Conservation (phyloP, 2,797 vertebrate species). For the Amphiprion clarkii region DNA sequence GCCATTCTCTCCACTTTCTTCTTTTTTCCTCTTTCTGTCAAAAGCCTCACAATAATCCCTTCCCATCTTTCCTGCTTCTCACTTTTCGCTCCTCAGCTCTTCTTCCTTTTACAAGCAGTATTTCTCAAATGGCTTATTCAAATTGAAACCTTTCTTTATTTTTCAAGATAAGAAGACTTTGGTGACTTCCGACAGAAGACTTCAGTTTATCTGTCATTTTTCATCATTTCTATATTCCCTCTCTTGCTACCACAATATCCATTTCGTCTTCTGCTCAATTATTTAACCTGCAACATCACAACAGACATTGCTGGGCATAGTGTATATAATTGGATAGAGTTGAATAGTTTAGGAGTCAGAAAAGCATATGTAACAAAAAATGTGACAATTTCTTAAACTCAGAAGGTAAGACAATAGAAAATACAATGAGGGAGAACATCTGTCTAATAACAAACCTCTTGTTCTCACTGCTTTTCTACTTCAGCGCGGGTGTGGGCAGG, state of each 20-base stretch:
- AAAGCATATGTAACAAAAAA: not conserved
- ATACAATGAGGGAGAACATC: not conserved
- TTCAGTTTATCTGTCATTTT: slow-evolving; percentile 53
- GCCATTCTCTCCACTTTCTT: slow-evolving; percentile 52
- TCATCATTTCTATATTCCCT: slow-evolving; percentile 24
- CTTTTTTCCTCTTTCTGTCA: slow-evolving; percentile 44
- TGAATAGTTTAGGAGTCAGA: slow-evolving; percentile 26
- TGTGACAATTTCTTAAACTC: not conserved
- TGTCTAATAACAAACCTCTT: not conserved
- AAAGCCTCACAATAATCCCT: slow-evolving; percentile 73
- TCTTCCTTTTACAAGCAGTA: slow-evolving; percentile 60
- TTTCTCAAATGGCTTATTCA: slow-evolving; percentile 75
- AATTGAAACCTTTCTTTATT: slow-evolving; percentile 72
- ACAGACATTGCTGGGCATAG: slow-evolving; percentile 31
- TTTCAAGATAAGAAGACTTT: slow-evolving; percentile 68
- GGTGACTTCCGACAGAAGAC: slow-evolving; percentile 39
- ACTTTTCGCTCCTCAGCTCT: slow-evolving; percentile 54
- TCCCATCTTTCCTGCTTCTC: slow-evolving; percentile 62
- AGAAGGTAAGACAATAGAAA: not conserved
- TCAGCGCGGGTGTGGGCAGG: slow-evolving; percentile 94
- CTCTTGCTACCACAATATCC: slow-evolving; percentile 10
- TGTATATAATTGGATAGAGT: slow-evolving; percentile 22
- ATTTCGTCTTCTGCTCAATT: slow-evolving; percentile 34
- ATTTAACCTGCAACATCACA: slow-evolving; percentile 41
- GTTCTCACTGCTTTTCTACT: not conserved